A percentile compares a stretch with the other conserved stretches of the same genome.
phyloP scores from a whole-genome alignment of 2,113 vertebrate species.

The Dasyornis broadbenti region DNA sequence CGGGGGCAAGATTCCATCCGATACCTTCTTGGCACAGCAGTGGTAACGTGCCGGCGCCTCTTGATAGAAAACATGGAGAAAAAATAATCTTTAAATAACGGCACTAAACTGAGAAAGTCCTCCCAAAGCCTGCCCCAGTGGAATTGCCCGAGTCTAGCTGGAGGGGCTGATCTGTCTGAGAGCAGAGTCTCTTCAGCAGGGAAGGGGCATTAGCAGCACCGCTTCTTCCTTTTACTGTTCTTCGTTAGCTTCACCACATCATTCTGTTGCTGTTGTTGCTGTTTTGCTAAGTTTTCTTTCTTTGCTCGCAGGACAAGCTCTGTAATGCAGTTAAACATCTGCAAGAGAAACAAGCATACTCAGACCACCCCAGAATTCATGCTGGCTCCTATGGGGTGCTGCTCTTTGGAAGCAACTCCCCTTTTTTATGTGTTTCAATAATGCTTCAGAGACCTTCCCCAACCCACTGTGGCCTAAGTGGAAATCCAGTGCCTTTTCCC shows the following conservation, averaged over 20 bases:
- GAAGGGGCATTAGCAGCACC: conserved; percentile 88
- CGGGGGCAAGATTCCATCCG: conserved; percentile 62
- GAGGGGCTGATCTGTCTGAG: conserved; percentile 66
- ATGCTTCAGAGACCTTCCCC: not conserved
- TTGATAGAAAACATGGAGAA: conserved; percentile 74
- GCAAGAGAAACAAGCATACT: conserved; percentile 49
- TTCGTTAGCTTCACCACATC: conserved; percentile 96
- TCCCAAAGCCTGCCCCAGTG: conserved; percentile 66
- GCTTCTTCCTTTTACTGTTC: conserved; percentile 98
- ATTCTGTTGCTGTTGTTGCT: conserved; percentile 97
- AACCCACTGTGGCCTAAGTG: rapidly evolving
- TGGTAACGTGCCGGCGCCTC: conserved; percentile 73
- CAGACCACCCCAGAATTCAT: not conserved
- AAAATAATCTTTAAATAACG: conserved; percentile 82
- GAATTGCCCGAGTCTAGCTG: conserved; percentile 66
- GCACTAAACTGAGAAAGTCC: conserved; percentile 75
- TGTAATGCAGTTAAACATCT: conserved; percentile 99
- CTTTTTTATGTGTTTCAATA: not conserved
- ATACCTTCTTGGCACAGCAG: conserved; percentile 77
- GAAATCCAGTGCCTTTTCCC: not conserved
- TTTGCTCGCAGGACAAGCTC: conserved; percentile 96
- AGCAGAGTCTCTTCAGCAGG: conserved; percentile 72
- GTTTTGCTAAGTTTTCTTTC: conserved; percentile 96
- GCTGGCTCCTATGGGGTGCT: not conserved
- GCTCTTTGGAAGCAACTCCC: not conserved